Evolutionary conservation across 2,113 vertebrate genomes (phyloP), one percentile per base, ranked within the genome.

Genomic region (Gallinago paraguaiae): DNA sequence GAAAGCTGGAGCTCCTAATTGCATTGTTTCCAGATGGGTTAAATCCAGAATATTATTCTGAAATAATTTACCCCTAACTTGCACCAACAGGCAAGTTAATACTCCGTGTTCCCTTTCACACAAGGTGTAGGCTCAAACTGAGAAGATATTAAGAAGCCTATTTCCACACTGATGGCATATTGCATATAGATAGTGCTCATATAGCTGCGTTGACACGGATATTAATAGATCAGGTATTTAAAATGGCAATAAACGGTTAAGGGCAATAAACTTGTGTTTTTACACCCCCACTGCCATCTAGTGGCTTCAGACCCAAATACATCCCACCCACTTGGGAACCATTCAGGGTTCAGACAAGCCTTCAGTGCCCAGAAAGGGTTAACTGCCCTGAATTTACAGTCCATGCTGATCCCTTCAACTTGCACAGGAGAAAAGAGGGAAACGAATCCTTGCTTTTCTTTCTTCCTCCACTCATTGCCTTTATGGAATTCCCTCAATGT

Each of bases 221-320:
- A 50, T 43, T 4, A 43, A 12, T 48, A 46, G 31, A 4, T 48
- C 69, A 56, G 65, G 39, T 18, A 50, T 6, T 48, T 30, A 9
- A 41, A 61, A 46, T n/a, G 80, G 80, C 59, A 88, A 75, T n/a
- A 20, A 5, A 1, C n/a, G 4, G 22, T 1, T 1, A 13, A 13
- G 60, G 33, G 48, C 31, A 37, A 16, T 27, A 5, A 72, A 7
- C 9, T 17, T 13, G 75, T 7, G 72, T 94, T 95, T 15, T 57
- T 93, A 87, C 95, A 37, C 78, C 39, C 83, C 86, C 81, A 88
- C 60, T 93, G 97, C 98, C 97, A 98, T 86, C 98, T 98, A 96
- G 90, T 94, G 98, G 97, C 76, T 82, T 51, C 28, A 37, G 31
- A 41, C 67, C 50, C 68, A 17, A 48, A 3, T 4, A 11, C 13